Conservation (phyloP, 2,113 vertebrate genomes). For the Laticauda laticaudata region DNA sequence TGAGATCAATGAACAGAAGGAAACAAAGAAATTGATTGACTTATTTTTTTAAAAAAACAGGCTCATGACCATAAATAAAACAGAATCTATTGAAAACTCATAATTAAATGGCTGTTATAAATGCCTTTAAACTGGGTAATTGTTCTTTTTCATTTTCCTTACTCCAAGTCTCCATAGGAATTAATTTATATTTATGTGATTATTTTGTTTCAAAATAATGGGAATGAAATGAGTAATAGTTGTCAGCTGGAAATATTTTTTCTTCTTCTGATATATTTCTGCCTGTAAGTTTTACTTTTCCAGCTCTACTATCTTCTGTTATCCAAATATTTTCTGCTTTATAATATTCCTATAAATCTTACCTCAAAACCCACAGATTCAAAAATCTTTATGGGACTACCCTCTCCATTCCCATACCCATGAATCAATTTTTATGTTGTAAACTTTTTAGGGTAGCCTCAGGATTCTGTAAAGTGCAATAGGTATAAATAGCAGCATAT, state of each 20-base stretch:
- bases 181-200: background rate
- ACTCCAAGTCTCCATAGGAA: background rate
- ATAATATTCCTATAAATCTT: background rate
- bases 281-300: background rate
- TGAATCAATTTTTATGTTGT: background rate
- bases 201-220: background rate
- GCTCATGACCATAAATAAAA: background rate
- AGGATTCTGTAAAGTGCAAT: background rate
- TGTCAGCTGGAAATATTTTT: background rate
- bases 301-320: background rate
- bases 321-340: background rate
- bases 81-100: conserved; percentile 14
- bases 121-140: background rate
- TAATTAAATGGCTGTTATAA: background rate
- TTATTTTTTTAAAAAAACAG: background rate
- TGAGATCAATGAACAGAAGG: background rate
- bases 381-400: background rate
- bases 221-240: background rate
- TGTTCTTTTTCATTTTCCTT: background rate
- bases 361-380: background rate
- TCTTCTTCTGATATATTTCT: background rate
- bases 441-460: background rate
- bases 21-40: background rate
- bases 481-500: background rate
- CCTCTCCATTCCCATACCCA: background rate